Evolutionary conservation across 2,113 vertebrate species (phyloP).

Genomic region (Gadus chalcogrammus): DNA sequence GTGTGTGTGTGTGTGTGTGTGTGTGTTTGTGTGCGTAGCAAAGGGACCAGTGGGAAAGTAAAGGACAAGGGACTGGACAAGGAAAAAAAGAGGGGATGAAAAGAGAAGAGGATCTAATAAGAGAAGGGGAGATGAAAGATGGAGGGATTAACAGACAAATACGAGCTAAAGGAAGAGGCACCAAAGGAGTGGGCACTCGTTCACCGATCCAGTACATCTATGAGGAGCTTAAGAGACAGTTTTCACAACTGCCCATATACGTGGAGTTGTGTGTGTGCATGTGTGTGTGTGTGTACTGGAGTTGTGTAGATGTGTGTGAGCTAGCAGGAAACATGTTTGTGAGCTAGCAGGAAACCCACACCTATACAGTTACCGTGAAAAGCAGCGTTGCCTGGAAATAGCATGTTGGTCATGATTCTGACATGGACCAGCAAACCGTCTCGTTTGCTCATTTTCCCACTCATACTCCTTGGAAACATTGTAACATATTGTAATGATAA

Average conservation of each 20-base stretch:
- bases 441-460: no score
- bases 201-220: background rate
- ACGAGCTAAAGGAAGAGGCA: background rate
- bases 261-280: no score
- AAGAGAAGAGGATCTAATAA: no score
- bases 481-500: no score
- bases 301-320: no score
- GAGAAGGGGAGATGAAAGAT: background rate
- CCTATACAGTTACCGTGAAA: conserved; percentile 40
- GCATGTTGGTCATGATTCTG: background rate
- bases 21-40: background rate
- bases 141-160: background rate
- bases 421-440: no score
- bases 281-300: no score
- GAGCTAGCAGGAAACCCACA: conserved; percentile 1
- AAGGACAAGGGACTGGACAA: background rate
- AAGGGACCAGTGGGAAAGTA: background rate
- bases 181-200: background rate
- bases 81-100: background rate
- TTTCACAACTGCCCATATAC: no score
- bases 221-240: no score
- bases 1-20: background rate
- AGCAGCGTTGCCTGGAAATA: background rate
- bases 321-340: no score
- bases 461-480: no score